Conservation (phyloP, 2,797 vertebrate genomes). For the Poecilia gillii region DNA sequence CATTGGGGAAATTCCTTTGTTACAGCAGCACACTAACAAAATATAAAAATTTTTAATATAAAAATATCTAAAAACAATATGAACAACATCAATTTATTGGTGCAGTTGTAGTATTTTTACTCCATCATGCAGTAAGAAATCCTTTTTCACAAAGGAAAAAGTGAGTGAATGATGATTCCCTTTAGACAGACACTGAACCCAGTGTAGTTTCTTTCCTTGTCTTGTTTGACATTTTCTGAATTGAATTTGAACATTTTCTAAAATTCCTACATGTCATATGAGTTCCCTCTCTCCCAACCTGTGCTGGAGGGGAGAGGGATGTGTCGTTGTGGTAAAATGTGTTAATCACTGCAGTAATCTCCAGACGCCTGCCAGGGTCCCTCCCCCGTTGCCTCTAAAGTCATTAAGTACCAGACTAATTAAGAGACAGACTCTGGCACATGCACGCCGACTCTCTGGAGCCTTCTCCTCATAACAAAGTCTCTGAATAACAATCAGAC, state of each 20-base stretch:
- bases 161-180: background rate
- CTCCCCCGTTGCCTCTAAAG: constrained; percentile 53
- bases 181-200: background rate
- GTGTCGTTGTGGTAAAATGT: constrained; percentile 44
- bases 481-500: constrained; percentile 37
- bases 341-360: constrained; percentile 70
- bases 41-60: no score
- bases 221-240: background rate
- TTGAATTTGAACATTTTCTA: background rate
- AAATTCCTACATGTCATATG: background rate
- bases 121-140: background rate
- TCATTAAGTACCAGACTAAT: constrained; percentile 74
- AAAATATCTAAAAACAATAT: no score
- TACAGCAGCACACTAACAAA: no score
- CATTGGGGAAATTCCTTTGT: no score
- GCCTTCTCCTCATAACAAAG: constrained; percentile 32
- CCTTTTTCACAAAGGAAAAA: background rate
- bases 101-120: background rate
- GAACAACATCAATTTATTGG: no score
- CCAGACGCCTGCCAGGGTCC: constrained; percentile 45
- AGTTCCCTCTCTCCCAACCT: background rate
- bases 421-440: constrained; percentile 63
- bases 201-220: background rate
- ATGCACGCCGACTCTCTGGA: constrained; percentile 49
- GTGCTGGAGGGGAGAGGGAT: constrained; percentile 7